Evolutionary conservation across 2,888 invertebrate genomes (phyloP).

Genomic region (Dasypolia templi): DNA sequence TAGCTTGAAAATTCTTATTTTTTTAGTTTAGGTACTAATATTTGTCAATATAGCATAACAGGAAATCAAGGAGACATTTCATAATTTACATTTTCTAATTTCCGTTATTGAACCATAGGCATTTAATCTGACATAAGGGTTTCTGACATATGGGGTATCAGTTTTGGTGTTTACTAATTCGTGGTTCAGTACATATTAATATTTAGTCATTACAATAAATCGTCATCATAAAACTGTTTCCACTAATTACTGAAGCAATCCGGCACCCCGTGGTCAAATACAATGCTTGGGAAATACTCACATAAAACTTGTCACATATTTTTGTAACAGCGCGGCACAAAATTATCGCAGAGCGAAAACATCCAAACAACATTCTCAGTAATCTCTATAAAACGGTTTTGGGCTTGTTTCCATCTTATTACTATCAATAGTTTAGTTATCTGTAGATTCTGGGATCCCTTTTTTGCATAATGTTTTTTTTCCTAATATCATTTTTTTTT

Average conservation of each 20-base stretch:
- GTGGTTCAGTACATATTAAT: constrained; percentile 24
- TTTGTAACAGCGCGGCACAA: not conserved
- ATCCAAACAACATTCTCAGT: not conserved
- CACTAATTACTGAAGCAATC: too few species aligned
- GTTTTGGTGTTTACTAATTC: not conserved
- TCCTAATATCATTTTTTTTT: too few species aligned
- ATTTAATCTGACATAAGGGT: constrained; percentile 24
- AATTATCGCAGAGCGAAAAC: not conserved
- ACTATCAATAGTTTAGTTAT: not conserved
- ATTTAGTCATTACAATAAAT: not conserved
- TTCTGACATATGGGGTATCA: too few species aligned
- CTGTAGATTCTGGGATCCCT: too few species aligned
- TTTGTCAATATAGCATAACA: not conserved
- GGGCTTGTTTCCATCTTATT: not conserved
- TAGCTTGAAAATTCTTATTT: too few species aligned
- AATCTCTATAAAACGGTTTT: too few species aligned
- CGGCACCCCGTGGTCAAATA: too few species aligned
- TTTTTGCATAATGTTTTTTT: too few species aligned
- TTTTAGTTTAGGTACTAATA: not conserved
- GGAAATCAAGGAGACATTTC: not conserved
- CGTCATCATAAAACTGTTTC: not conserved
- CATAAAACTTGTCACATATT: not conserved
- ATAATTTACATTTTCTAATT: not conserved
- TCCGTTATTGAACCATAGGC: constrained; percentile 35
- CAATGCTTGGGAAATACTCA: not conserved